phyloP scores from a whole-genome alignment of 35 echinoderm and acorn worm species.

The Acanthaster planci region DNA sequence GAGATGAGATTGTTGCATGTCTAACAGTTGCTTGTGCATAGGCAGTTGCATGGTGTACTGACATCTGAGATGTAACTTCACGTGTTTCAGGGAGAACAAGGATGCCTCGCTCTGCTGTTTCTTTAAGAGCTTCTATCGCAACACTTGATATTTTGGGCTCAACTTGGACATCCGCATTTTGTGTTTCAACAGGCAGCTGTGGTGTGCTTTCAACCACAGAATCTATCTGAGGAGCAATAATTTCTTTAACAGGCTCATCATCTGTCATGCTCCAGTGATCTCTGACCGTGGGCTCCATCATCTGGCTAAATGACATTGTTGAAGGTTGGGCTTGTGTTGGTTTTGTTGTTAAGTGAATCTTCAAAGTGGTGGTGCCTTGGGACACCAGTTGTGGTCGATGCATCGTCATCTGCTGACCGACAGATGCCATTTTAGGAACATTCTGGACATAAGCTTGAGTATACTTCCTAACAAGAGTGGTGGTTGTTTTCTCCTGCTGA shows the following conservation, averaged over 20 bases:
- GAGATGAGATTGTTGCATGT: slow-evolving; percentile 7
- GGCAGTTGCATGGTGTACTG: slow-evolving; percentile 22
- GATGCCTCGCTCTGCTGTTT: slow-evolving; percentile 1
- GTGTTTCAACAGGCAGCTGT: neutral
- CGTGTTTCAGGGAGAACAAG: slow-evolving; percentile 4
- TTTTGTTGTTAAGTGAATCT: neutral
- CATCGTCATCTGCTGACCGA: neutral
- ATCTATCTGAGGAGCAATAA: neutral
- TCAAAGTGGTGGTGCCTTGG: neutral
- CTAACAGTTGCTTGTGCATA: slow-evolving; percentile 21
- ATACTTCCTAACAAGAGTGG: neutral
- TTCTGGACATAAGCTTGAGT: neutral
- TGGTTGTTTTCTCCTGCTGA: neutral
- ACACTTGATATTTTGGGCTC: slow-evolving; percentile 33
- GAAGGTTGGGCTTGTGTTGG: slow-evolving; percentile 6
- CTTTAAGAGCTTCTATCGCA: neutral
- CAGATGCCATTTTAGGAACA: neutral
- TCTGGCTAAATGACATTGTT: neutral
- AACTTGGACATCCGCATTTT: slow-evolving; percentile 36
- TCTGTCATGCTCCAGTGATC: slow-evolving; percentile 17
- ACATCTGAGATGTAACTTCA: slow-evolving; percentile 38
- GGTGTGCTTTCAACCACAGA: slow-evolving; percentile 3
- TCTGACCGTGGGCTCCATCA: neutral
- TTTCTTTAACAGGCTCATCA: slow-evolving; percentile 6
- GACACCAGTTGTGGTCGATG: neutral